Percentiles rank a stretch among this genome's conserved stretches.
phyloP scores from a whole-genome alignment of 2,113 vertebrate species.

The Vireo altiloquus region DNA sequence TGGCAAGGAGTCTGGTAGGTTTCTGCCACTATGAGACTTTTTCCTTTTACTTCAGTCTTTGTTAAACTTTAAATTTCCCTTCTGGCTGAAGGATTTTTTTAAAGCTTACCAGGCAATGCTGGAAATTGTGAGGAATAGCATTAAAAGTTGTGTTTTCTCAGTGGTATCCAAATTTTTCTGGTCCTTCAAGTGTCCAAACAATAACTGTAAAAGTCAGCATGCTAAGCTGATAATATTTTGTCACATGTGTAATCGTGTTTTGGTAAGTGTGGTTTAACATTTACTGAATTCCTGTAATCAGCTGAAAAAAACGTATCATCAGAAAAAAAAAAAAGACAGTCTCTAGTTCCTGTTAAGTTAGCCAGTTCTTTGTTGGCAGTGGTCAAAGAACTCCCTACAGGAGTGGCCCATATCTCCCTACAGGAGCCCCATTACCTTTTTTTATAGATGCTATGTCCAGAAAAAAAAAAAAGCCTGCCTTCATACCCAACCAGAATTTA shows the following conservation, averaged over 20 bases:
- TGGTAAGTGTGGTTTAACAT: not conserved
- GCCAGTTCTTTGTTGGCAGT: not conserved
- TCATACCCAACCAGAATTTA: not conserved
- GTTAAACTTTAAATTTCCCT: not conserved
- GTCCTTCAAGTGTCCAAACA: not conserved
- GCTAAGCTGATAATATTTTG: not conserved
- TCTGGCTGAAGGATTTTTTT: not conserved
- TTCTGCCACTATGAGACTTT: not conserved
- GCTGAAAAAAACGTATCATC: not conserved
- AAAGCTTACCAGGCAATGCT: not conserved
- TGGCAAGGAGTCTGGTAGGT: not conserved
- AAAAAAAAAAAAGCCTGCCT: not conserved
- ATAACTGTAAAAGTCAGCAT: not conserved
- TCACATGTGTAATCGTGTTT: not conserved
- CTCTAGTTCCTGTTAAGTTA: not conserved
- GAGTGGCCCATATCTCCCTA: not conserved
- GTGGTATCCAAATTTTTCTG: not conserved
- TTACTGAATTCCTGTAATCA: not conserved
- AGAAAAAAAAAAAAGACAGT: not conserved
- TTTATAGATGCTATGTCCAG: not conserved
- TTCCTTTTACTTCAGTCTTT: not conserved
- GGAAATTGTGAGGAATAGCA: not conserved
- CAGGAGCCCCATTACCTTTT: not conserved
- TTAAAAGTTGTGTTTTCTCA: not conserved
- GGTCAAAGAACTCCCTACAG: fast-evolving